A percentile compares a stretch with the other conserved stretches of the same genome.
Conservation (phyloP, 1,140 invertebrate genomes). For the Galleria mellonella region DNA sequence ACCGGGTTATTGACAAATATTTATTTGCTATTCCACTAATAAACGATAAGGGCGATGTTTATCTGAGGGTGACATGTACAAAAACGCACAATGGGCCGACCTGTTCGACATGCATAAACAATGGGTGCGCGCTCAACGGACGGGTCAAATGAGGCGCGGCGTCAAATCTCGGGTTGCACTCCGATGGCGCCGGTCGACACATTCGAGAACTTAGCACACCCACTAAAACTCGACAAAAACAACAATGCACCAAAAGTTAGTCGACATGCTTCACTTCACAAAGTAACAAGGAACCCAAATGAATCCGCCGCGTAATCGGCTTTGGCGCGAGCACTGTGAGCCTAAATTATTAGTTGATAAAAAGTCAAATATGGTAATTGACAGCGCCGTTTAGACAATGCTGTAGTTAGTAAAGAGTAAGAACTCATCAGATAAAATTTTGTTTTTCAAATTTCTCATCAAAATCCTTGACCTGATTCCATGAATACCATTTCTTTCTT, state of each 20-base stretch:
- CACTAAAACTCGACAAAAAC: conserved; percentile 39
- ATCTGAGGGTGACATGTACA: conserved; percentile 6
- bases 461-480: too few relatives aligned
- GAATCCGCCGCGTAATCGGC: conserved; percentile 28
- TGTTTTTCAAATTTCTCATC: too few relatives aligned
- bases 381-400: too few relatives aligned
- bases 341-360: too few relatives aligned
- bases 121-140: conserved; percentile 14
- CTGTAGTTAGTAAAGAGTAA: too few relatives aligned
- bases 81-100: conserved; percentile 15
- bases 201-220: conserved; percentile 49
- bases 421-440: too few relatives aligned
- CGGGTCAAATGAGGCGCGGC: conserved; percentile 57
- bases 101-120: conserved; percentile 48
- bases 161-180: conserved; percentile 57
- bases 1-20: too few relatives aligned
- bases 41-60: background rate
- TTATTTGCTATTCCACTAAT: background rate
- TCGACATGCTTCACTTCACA: conserved; percentile 45
- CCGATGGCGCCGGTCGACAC: conserved; percentile 48
- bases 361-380: too few relatives aligned
- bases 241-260: conserved; percentile 45
- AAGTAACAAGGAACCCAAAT: conserved; percentile 47
- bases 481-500: too few relatives aligned
- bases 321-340: background rate